Evolutionary conservation across 2,888 invertebrate species (phyloP), one percentile per base, ranked within the genome.

Genomic region (Sarcophaga rosellei): DNA sequence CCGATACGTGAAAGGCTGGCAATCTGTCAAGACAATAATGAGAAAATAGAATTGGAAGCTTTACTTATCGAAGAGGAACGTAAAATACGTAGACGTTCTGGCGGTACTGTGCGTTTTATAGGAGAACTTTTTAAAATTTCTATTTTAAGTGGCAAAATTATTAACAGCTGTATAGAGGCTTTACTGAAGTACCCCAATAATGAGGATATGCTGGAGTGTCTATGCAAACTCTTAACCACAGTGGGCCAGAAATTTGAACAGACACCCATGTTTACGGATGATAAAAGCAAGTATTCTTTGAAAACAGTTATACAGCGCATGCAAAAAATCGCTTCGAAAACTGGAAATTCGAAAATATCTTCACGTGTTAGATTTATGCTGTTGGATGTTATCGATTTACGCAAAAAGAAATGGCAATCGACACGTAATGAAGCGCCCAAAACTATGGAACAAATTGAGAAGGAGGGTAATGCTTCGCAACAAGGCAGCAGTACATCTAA

Each of bases 371-470:
- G 95, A 68, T 97, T 97, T 90, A 97, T 97, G 97, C 94, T 98
- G 62, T 96, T 97, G 94, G 99, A 99, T 94, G 97, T 98, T 0
- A 96, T 98, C 84, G 99, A 98, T 90, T 94, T 99, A 86, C 95
- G 97, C 87, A 94, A 95, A 90, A 96, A 95, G 90, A 95, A 95
- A 89, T 99, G 99, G 99, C 94, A 97, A 76, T 96, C 97, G 3
- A 95, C 98, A 81, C 95, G 97, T 87, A 97, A 96, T 86, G 98
- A 98, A 89, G 95, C 96, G 57, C 99, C 99, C 2, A 98, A 98
- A 92, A 98, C 97, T 88, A 98, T 99, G 94, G 98, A 98, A 90
- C 97, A 99, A 94, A 98, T 99, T 85, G 97, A 97, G 90, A 96
- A 96, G 90, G 98, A 98, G 92, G 96, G 97, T 12, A 96, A 97